Evolutionary conservation across 1,140 invertebrate species (phyloP).

Genomic region (Heliconius nattereri): DNA sequence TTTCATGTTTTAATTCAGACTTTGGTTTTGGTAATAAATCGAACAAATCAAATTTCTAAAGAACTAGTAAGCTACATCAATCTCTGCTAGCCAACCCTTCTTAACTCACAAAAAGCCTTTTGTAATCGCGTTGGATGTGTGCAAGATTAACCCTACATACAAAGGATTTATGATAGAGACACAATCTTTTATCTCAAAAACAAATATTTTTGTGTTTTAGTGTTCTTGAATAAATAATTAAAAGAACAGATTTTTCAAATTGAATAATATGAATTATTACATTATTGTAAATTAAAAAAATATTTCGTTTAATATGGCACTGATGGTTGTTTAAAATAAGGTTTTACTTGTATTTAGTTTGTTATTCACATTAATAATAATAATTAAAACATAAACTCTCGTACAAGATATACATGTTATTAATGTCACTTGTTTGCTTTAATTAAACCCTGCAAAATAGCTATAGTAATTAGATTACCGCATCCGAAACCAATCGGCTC

Average conservation of each 20-base stretch:
- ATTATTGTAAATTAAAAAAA: too few relatives aligned
- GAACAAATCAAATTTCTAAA: background rate
- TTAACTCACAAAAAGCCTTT: background rate
- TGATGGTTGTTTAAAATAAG: too few relatives aligned
- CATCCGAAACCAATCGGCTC: conserved; percentile 27
- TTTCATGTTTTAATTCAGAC: background rate
- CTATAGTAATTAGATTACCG: conserved; percentile 51
- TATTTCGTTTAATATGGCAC: too few relatives aligned
- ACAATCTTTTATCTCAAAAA: background rate
- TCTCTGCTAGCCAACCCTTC: background rate
- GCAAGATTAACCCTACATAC: background rate
- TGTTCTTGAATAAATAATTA: too few relatives aligned
- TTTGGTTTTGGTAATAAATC: background rate
- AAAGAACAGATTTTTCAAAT: too few relatives aligned
- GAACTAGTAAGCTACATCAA: background rate
- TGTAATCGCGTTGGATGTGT: background rate
- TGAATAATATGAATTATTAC: too few relatives aligned
- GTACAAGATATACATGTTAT: conserved; percentile 25
- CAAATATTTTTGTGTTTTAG: background rate
- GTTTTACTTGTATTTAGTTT: too few relatives aligned
- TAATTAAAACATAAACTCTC: background rate
- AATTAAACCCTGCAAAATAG: conserved; percentile 53
- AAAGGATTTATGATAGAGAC: background rate
- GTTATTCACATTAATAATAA: background rate
- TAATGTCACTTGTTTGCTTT: conserved; percentile 46